Percentiles rank a stretch among this genome's conserved stretches.
Conservation (phyloP, 2,888 invertebrate genomes). For the Amiota minor region DNA sequence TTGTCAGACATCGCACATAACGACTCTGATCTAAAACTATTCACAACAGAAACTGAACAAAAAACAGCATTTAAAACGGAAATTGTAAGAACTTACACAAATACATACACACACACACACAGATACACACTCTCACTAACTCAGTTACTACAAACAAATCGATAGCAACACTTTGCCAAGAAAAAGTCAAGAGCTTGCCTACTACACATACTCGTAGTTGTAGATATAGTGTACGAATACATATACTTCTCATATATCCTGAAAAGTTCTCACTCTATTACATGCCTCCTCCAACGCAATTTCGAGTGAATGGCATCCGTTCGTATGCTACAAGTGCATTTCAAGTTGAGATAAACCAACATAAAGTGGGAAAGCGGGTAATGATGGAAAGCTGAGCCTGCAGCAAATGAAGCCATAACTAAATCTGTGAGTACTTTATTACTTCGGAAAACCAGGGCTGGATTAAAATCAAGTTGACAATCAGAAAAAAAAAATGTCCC, state of each 20-base stretch:
- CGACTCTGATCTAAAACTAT: constrained; percentile 1
- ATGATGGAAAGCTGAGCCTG: constrained; percentile 7
- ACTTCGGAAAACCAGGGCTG: neutral
- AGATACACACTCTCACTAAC: neutral
- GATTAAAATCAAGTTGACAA: neutral
- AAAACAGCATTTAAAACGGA: constrained; percentile 7
- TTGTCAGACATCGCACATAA: constrained; percentile 8
- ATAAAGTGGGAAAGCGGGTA: constrained; percentile 3
- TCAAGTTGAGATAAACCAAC: neutral
- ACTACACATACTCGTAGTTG: neutral
- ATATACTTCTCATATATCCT: neutral
- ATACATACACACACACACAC: constrained; percentile 3
- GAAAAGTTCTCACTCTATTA: too few relatives aligned
- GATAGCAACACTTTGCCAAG: neutral
- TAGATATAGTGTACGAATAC: neutral
- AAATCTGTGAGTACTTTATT: constrained; percentile 16
- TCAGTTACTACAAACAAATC: neutral
- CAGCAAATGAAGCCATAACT: constrained; percentile 23
- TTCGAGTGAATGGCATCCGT: neutral
- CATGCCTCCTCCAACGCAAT: neutral
- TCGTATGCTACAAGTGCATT: constrained; percentile 8
- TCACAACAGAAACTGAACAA: constrained; percentile 9
- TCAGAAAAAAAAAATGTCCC: too few relatives aligned
- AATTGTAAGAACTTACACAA: constrained; percentile 6
- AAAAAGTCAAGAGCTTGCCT: neutral